Conservation (phyloP, 35 echinoderm and acorn worm species). For the Heliocidaris tuberculata region DNA sequence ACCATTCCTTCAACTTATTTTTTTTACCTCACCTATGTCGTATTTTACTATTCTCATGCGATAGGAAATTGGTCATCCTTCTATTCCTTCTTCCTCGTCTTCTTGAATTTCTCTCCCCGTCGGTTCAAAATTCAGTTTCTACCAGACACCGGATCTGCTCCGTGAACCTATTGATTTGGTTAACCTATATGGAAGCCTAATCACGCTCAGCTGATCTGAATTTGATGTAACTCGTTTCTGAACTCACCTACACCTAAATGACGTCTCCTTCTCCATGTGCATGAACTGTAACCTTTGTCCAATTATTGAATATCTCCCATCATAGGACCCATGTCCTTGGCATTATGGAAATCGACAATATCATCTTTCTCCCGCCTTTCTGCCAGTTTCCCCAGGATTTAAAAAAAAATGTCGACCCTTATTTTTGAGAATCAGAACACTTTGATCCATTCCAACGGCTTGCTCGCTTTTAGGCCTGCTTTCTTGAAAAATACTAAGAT, state of each 20-base stretch:
- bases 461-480: no score
- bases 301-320: not conserved
- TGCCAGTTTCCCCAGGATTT: no score
- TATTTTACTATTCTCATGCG: no score
- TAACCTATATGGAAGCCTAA: not conserved
- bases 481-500: no score
- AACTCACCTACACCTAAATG: not conserved
- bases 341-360: conserved; percentile 3
- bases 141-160: not conserved
- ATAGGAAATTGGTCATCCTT: no score
- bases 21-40: no score
- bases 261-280: not conserved
- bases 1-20: no score
- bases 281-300: not conserved
- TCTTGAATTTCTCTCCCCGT: not conserved
- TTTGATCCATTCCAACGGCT: no score
- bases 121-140: not conserved
- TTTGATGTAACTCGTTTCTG: not conserved
- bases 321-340: not conserved
- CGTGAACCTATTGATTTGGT: not conserved
- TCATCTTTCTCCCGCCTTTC: not conserved
- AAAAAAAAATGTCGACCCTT: no score
- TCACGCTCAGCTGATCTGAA: not conserved
- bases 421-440: no score
- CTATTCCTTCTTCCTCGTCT: not conserved